These are phyloP conservation scores for Porphyrio hochstetteri DNA, from an alignment of 2,113 vertebrate genomes.

Conservation along the genomic window DNA sequence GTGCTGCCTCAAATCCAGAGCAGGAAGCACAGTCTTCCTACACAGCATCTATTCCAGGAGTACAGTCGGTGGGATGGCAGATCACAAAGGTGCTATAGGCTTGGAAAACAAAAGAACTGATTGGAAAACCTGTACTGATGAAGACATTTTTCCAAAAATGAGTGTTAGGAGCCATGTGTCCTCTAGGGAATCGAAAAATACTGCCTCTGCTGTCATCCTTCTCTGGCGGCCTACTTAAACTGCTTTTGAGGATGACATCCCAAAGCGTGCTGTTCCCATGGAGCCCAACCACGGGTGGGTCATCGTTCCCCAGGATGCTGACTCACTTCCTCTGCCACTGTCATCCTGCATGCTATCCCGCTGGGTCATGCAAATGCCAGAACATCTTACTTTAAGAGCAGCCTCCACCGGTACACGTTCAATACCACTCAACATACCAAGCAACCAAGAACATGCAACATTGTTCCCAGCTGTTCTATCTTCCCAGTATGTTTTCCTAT, in stretches of 20 bases:
- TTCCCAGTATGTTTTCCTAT: background rate
- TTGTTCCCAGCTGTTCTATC: rapidly evolving
- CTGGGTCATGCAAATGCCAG: background rate
- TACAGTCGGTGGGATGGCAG: background rate
- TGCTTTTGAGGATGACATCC: background rate
- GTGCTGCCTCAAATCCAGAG: background rate
- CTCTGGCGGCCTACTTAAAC: background rate
- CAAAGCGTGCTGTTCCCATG: rapidly evolving
- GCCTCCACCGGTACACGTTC: rapidly evolving
- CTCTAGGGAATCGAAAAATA: background rate
- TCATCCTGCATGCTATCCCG: background rate
- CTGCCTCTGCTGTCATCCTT: background rate
- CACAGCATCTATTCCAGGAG: background rate
- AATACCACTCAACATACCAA: background rate
- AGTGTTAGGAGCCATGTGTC: background rate
- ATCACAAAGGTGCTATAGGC: background rate
- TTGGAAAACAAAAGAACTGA: background rate
- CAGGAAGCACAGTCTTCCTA: background rate
- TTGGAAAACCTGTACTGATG: background rate
- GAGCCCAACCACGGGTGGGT: background rate
- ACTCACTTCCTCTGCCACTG: conserved; percentile 3
- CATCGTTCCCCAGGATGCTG: background rate
- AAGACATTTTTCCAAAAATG: background rate
- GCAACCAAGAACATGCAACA: background rate
- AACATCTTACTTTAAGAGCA: background rate